Conservation (phyloP, 2,113 vertebrate species). For the Nibea albiflora region DNA sequence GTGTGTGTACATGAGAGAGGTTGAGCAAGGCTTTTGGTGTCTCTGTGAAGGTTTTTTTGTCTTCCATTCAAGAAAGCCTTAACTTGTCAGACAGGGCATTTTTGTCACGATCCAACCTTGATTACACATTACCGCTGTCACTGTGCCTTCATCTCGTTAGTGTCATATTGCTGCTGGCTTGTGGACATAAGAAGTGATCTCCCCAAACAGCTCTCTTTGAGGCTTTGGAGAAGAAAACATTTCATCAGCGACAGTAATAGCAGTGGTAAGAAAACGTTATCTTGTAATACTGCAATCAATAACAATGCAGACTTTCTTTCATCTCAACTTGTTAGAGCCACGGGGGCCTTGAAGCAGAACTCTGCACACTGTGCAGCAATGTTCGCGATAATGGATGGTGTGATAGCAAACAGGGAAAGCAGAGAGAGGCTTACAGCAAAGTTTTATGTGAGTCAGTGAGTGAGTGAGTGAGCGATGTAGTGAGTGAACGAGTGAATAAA, state of each 20-base stretch:
- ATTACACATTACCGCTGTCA: neutral
- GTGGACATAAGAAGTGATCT: neutral
- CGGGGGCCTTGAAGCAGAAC: slow-evolving; percentile 22
- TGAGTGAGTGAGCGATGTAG: neutral
- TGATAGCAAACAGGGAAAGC: neutral
- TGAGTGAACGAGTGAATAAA: no score
- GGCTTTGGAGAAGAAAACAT: slow-evolving; percentile 2
- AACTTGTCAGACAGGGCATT: neutral
- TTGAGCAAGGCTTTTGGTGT: neutral
- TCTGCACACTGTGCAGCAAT: neutral
- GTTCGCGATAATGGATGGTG: neutral
- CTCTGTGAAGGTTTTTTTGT: neutral
- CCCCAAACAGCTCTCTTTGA: slow-evolving; percentile 24
- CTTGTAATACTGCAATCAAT: slow-evolving; percentile 11
- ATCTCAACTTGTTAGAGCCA: slow-evolving; percentile 23
- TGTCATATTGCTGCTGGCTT: neutral
- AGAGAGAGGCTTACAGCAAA: neutral
- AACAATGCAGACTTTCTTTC: slow-evolving; percentile 29
- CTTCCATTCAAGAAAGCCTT: neutral
- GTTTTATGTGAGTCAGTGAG: neutral
- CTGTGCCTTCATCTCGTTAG: slow-evolving; percentile 14
- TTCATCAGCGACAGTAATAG: neutral
- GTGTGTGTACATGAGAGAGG: neutral
- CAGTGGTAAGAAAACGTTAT: neutral
- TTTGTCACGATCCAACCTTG: neutral